Base-by-base conservation (phyloP, 2,113 vertebrate species). In the Sardina pilchardus region DNA sequence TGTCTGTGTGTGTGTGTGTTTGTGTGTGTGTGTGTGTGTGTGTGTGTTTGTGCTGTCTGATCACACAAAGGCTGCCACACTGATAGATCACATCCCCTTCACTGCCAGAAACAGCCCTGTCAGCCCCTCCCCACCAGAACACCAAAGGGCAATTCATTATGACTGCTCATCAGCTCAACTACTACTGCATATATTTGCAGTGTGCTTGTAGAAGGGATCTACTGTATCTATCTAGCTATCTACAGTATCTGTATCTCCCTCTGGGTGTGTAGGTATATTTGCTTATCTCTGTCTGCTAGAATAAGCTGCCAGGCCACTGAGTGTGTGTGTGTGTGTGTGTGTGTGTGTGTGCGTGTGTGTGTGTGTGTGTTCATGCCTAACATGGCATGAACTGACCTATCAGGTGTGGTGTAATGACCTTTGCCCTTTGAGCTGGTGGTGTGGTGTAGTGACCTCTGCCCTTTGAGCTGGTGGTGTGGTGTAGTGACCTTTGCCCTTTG, bases 51-150 rank as follows among this genome's bases (percentile, higher is more conserved):
- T 47, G 45, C n/a, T n/a, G n/a, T 50, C 48, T 50, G 4, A 45
- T 45, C 93, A 93, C 88, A 90, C 91, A 89, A 86, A 91, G 90
- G 90, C 90, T 88, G 91, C 89, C 87, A 88, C 88, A 83, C 88
- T 88, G 91, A 94, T 91, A 93, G 92, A 94, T 94, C 92, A 91
- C 86, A 84, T 86, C 71, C 86, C 82, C 85, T 81, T 59, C 89
- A 88, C 92, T 47, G 9, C 87, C 89, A 89, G 87, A 47, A 14
- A 4, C 10, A 47, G 9, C 45, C 45, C 45, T 47, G 45, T 47
- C 50, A 53, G 16, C 50, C 50, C 50, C 45, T 45, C 44, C 44
- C 44, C 44, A 12, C 16, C 50, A 53, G 50, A 19, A 17, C 2
- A 53, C 14, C 50, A 53, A 53, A 53, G 50, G 45, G 16, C 50